phyloP scores from a whole-genome alignment of 1,140 invertebrate genomes.

The Drosophila nikananu region DNA sequence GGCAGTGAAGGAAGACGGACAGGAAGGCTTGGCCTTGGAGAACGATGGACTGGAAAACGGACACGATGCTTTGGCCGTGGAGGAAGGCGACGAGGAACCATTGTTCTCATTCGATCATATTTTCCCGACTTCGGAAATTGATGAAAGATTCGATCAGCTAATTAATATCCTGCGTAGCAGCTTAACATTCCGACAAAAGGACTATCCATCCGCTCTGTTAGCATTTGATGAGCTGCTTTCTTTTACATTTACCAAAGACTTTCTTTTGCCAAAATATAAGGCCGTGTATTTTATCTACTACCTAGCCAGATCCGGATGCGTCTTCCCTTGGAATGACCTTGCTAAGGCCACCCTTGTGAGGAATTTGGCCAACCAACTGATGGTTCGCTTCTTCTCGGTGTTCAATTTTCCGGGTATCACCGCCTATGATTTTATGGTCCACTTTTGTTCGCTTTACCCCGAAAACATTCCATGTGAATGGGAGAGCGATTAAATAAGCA shows the following conservation, averaged over 20 bases:
- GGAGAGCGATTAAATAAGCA: neutral
- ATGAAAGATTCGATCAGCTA: neutral
- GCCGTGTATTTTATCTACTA: neutral
- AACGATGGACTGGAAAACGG: too few relatives aligned
- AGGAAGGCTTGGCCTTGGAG: too few relatives aligned
- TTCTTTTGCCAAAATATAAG: neutral
- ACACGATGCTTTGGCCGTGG: too few relatives aligned
- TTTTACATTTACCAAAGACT: neutral
- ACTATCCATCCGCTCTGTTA: neutral
- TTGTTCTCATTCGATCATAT: neutral
- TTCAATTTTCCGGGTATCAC: constrained; percentile 9
- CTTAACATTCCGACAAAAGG: too few relatives aligned
- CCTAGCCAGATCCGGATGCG: neutral
- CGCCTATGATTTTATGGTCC: constrained; percentile 26
- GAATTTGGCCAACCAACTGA: constrained; percentile 6
- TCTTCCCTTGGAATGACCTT: neutral
- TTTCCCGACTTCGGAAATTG: rapidly evolving
- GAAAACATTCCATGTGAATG: neutral
- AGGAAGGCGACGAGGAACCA: too few relatives aligned
- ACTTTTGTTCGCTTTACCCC: constrained; percentile 11
- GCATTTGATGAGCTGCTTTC: neutral
- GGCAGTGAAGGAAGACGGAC: too few relatives aligned
- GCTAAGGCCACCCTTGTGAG: neutral
- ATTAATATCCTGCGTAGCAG: neutral
- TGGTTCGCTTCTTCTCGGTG: constrained; percentile 1